These are phyloP conservation scores for Adineta ricciae DNA, from an alignment of 2,888 invertebrate genomes.

Conservation along the genomic window DNA sequence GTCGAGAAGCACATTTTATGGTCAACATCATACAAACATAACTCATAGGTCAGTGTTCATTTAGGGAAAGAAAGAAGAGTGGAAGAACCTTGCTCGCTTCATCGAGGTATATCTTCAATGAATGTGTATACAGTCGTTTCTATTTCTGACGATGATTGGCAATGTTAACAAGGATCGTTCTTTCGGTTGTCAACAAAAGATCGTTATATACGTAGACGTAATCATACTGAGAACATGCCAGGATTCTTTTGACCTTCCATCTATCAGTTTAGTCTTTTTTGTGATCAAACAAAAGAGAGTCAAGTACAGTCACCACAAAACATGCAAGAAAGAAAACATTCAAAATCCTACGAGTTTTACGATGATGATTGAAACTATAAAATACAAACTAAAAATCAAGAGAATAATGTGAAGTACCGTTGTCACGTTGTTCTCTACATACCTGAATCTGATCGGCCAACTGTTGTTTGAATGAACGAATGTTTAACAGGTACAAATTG, in stretches of 20 bases:
- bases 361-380: not conserved
- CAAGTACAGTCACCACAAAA: not conserved
- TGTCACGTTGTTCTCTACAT: not conserved
- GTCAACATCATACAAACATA: not conserved
- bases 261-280: not conserved
- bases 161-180: not conserved
- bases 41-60: not conserved
- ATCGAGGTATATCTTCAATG: not conserved
- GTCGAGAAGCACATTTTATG: not conserved
- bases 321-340: not conserved
- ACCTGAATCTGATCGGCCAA: conserved; percentile 21
- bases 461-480: not conserved
- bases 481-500: not conserved
- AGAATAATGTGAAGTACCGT: not conserved
- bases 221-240: not conserved
- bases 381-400: not conserved
- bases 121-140: not conserved
- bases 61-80: not conserved
- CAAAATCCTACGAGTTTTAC: not conserved
- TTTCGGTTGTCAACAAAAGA: not conserved
- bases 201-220: not conserved
- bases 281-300: not conserved
- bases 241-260: not conserved
- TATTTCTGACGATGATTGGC: not conserved
- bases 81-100: not conserved